A percentile compares a stretch with the other conserved stretches of the same genome.
phyloP scores from a whole-genome alignment of 2,797 vertebrate species.

The Pagetopsis macropterus region DNA sequence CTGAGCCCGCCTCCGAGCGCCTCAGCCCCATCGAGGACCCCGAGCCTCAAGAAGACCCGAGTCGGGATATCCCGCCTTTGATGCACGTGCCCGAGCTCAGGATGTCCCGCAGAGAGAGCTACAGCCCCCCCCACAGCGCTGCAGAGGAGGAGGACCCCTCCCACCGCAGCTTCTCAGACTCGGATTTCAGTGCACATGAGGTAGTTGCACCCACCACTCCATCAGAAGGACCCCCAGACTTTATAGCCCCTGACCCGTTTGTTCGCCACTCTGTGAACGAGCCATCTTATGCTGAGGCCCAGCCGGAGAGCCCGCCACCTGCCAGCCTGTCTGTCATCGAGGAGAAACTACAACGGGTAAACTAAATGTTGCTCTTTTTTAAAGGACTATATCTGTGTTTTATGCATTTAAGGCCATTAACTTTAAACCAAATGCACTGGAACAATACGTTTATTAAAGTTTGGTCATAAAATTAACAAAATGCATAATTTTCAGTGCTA shows the following conservation, averaged over 20 bases:
- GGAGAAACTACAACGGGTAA: constrained; percentile 80
- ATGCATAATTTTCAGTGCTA: neutral
- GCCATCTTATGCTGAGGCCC: constrained; percentile 28
- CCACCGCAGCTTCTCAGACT: constrained; percentile 72
- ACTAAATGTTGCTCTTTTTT: neutral
- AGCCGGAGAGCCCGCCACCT: constrained; percentile 52
- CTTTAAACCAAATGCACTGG: neutral
- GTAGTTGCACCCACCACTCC: constrained; percentile 43
- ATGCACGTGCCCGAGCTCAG: constrained; percentile 71
- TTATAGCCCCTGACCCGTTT: constrained; percentile 82
- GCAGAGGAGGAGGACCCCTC: constrained; percentile 38
- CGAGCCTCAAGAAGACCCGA: constrained; percentile 20
- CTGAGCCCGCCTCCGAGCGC: constrained; percentile 81
- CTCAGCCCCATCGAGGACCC: constrained; percentile 43
- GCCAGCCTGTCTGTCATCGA: constrained; percentile 79
- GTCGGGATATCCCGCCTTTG: constrained; percentile 73
- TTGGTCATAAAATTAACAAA: neutral
- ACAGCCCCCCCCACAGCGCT: constrained; percentile 29
- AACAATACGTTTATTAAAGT: neutral
- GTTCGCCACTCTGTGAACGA: neutral
- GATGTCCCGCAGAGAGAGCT: neutral
- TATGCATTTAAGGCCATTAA: neutral
- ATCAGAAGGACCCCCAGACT: constrained; percentile 77
- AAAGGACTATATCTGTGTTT: neutral
- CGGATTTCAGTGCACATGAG: constrained; percentile 52